These are phyloP conservation scores for Aleiodes leptofemur DNA, from an alignment of 2,888 invertebrate genomes.

Conservation along the genomic window DNA sequence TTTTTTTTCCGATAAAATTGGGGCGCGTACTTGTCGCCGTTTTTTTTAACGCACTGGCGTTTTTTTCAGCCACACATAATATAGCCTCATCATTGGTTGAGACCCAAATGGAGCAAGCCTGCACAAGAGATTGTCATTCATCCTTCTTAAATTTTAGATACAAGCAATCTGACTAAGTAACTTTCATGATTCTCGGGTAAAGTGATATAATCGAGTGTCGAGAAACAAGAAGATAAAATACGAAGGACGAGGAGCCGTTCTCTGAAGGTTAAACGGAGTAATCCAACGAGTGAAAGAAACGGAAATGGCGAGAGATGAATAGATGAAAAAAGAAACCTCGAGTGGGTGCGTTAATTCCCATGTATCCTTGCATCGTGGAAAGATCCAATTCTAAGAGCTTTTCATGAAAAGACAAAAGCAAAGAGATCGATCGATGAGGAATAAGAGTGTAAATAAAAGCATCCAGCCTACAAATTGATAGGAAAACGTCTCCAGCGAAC, in stretches of 20 bases:
- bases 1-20: too few relatives aligned
- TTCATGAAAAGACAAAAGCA: conserved; percentile 9
- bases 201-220: conserved; percentile 1
- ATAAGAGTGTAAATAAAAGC: background rate
- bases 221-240: background rate
- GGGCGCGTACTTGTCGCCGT: too few relatives aligned
- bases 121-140: too few relatives aligned
- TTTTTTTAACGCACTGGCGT: too few relatives aligned
- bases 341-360: conserved; percentile 30
- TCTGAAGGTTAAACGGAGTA: background rate
- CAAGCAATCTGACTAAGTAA: too few relatives aligned
- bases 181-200: conserved; percentile 5
- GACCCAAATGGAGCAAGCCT: too few relatives aligned
- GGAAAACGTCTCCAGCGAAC: background rate
- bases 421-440: background rate
- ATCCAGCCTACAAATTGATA: background rate
- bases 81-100: too few relatives aligned
- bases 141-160: too few relatives aligned
- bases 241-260: background rate
- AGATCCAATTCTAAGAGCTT: conserved; percentile 25
- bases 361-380: conserved; percentile 43
- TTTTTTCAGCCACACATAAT: too few relatives aligned
- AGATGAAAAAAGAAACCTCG: conserved; percentile 20
- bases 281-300: background rate
- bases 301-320: conserved; percentile 1